Percentiles rank a stretch among this genome's conserved stretches.
Evolutionary conservation across 2,797 vertebrate genomes (phyloP).

Genomic region (Phoebastria nigripes): DNA sequence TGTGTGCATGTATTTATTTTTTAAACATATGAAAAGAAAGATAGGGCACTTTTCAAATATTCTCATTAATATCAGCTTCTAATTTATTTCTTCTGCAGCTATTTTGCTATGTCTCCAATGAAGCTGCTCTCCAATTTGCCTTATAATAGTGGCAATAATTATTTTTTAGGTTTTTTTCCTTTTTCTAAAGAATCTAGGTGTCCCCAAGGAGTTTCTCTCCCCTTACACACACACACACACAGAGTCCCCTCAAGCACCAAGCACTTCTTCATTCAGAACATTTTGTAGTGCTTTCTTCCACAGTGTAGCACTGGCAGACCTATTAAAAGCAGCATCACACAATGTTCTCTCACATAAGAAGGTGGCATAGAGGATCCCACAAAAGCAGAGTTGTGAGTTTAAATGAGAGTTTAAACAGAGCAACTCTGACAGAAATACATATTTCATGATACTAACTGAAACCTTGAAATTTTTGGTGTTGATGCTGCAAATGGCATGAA

Average conservation of each 20-base stretch:
- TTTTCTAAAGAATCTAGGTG: neutral
- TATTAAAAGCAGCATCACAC: neutral
- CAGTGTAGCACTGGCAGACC: neutral
- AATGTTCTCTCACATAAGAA: neutral
- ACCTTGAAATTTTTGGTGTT: neutral
- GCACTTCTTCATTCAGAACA: neutral
- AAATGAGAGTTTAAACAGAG: neutral
- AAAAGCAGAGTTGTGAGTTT: neutral
- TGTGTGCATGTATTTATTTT: neutral
- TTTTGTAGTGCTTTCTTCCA: neutral
- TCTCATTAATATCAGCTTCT: neutral
- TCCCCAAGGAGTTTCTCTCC: neutral
- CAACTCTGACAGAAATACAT: neutral
- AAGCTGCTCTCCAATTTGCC: slow-evolving; percentile 30
- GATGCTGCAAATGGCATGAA: neutral
- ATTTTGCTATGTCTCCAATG: slow-evolving; percentile 13
- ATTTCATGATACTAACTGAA: neutral
- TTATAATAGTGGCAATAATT: slow-evolving; percentile 18
- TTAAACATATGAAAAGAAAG: neutral
- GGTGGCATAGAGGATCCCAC: neutral
- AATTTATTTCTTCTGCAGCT: neutral
- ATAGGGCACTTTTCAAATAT: slow-evolving; percentile 3
- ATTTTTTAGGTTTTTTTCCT: neutral
- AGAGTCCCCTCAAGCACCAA: neutral
- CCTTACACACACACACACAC: neutral